phyloP scores from a whole-genome alignment of 2,113 vertebrate genomes.

The Tetraodon nigroviridis region DNA sequence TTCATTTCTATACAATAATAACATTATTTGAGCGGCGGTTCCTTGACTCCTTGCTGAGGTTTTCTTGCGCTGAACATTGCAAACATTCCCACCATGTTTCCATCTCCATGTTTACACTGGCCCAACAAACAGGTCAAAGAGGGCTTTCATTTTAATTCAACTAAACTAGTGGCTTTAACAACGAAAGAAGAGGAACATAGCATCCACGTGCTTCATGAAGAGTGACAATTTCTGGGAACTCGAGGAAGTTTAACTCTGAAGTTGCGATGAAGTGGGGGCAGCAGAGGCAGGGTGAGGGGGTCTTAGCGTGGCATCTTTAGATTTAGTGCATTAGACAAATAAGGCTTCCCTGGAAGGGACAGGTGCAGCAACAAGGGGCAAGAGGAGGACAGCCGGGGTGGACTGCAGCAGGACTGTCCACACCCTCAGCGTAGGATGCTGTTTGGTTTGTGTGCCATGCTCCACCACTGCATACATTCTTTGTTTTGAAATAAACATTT shows the following conservation, averaged over 20 bases:
- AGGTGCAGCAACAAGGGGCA: conserved; percentile 68
- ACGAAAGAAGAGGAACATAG: too few relatives aligned
- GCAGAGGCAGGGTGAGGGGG: conserved; percentile 31
- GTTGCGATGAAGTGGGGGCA: conserved; percentile 2
- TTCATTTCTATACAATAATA: too few relatives aligned
- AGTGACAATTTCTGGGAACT: too few relatives aligned
- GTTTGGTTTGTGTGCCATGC: conserved; percentile 33
- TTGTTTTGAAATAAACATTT: conserved; percentile 9
- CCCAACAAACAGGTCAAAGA: too few relatives aligned
- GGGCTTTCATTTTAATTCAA: too few relatives aligned
- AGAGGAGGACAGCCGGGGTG: conserved; percentile 25
- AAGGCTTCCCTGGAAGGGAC: conserved; percentile 68
- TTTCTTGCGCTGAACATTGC: background rate
- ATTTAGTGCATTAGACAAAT: conserved; percentile 69
- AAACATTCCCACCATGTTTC: background rate
- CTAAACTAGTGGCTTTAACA: too few relatives aligned
- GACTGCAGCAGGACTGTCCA: conserved; percentile 40
- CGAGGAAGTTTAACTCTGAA: too few relatives aligned
- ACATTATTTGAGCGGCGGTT: too few relatives aligned
- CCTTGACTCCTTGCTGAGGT: background rate
- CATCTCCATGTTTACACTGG: too few relatives aligned
- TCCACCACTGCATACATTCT: conserved; percentile 27
- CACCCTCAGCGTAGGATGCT: conserved; percentile 13
- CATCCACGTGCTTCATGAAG: too few relatives aligned
- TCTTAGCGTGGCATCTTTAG: conserved; percentile 60